Evolutionary conservation across 2,888 invertebrate species (phyloP), one percentile per base, ranked within the genome.

Genomic region (Phortica magna): DNA sequence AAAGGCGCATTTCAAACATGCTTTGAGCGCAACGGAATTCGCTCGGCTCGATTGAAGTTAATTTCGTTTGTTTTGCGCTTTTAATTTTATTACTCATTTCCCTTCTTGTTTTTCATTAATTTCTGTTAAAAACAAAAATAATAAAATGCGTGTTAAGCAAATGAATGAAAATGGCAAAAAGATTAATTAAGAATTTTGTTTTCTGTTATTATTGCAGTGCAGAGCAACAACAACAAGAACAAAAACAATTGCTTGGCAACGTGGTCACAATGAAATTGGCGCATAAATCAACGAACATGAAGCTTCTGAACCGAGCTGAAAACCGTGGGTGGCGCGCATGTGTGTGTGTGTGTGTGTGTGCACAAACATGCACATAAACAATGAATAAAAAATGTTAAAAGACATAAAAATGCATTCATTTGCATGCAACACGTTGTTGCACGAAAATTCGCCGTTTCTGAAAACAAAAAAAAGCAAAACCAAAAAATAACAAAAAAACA

Each of bases 371-470:
- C 73, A 55, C 22, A 41, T 76, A 19, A 78, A 76, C 31, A 74
- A n/a, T 55, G 67, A 53, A 71, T 42, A 71, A 71, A 31, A 41
- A 55, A 57, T 65, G 55, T 43, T 22, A 73, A 71, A 72, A 79
- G 80, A 82, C 77, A 61, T 17, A 80, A 78, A 80, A 61, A 61
- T 61, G 17, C 61, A 84, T 85, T 88, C 88, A 85, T 85, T 88
- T 85, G 85, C 88, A 88, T 85, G 81, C 85, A 85, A 85, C 85
- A 85, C 88, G 88, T 85, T 87, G 85, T 82, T 61, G 61, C 22
- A 48, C 48, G 48, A 48, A 48, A 48, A 48, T 48, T 48, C 48
- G 48, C 14, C 48, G 48, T 14, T 48, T 48, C 48, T 48, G 48
- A 57, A 42, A 61, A 43, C 31, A 31, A 57, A 19, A 10, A 42